Conservation (phyloP, 2,797 vertebrate species). For the Oophaga sylvatica region DNA sequence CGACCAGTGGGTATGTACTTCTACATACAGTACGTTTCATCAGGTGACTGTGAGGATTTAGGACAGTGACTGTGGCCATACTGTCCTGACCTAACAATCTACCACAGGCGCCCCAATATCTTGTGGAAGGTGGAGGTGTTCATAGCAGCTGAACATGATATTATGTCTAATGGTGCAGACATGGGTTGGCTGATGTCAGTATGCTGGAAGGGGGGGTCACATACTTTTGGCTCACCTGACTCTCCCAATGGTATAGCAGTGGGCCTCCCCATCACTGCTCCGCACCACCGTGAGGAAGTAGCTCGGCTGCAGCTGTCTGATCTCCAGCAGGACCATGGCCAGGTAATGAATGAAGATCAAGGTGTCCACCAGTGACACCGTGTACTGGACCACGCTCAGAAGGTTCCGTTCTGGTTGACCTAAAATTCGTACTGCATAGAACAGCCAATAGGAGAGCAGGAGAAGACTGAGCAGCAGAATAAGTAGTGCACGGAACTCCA, state of each 20-base stretch:
- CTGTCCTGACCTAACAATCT: too few relatives aligned
- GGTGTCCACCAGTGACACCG: slow-evolving; percentile 92
- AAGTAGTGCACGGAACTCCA: slow-evolving; percentile 89
- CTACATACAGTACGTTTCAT: too few relatives aligned
- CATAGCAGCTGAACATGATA: too few relatives aligned
- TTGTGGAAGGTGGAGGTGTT: too few relatives aligned
- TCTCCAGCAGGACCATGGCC: slow-evolving; percentile 91
- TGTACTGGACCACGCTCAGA: slow-evolving; percentile 93
- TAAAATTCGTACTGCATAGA: slow-evolving; percentile 93
- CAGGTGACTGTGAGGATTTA: too few relatives aligned
- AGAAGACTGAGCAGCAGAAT: slow-evolving; percentile 90
- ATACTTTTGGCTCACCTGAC: not conserved
- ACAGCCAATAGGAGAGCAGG: slow-evolving; percentile 96
- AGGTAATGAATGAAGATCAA: slow-evolving; percentile 96
- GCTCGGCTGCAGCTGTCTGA: slow-evolving; percentile 87
- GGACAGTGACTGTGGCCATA: too few relatives aligned
- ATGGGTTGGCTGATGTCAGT: too few relatives aligned
- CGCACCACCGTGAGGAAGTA: slow-evolving; percentile 90
- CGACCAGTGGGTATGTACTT: too few relatives aligned
- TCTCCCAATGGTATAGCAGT: slow-evolving; percentile 87
- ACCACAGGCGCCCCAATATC: too few relatives aligned
- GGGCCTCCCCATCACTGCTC: slow-evolving; percentile 87
- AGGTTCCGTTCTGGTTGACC: slow-evolving; percentile 92
- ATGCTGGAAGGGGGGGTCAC: not conserved
- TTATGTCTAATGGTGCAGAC: too few relatives aligned